Evolutionary conservation across 2,888 invertebrate genomes (phyloP).

Genomic region (Mayetiola destructor): DNA sequence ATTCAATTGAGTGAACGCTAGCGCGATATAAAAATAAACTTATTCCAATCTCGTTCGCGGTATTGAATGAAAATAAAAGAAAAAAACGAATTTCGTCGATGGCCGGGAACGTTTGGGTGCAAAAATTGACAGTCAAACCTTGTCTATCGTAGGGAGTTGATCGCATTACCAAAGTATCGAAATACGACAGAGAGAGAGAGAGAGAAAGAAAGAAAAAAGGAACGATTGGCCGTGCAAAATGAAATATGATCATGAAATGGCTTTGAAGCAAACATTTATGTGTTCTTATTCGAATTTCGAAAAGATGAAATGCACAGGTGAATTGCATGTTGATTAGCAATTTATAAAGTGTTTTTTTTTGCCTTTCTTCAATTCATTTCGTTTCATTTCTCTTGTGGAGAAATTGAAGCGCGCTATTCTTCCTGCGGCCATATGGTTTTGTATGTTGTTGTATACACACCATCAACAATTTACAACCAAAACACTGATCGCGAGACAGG

Average conservation of each 20-base stretch:
- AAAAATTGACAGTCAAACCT: neutral
- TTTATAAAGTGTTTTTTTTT: constrained; percentile 6
- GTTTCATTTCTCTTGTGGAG: too few relatives aligned
- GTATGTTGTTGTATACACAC: neutral
- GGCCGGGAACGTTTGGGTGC: neutral
- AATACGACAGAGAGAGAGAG: neutral
- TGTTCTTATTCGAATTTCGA: neutral
- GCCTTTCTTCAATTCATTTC: too few relatives aligned
- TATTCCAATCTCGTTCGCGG: neutral
- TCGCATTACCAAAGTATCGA: too few relatives aligned
- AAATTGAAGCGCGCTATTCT: constrained; percentile 11
- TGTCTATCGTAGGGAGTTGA: neutral
- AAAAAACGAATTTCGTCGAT: neutral
- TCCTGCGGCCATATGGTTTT: neutral
- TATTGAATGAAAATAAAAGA: too few relatives aligned
- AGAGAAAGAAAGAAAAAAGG: neutral
- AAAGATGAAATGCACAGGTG: constrained; percentile 11
- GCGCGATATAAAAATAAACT: constrained; percentile 7
- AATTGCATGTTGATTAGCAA: constrained; percentile 16
- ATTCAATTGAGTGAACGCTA: too few relatives aligned
- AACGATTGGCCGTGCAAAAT: constrained; percentile 1
- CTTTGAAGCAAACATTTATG: neutral
- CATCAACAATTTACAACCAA: neutral
- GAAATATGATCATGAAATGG: constrained; percentile 8
- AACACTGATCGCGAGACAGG: neutral